Evolutionary conservation across 2,888 invertebrate genomes (phyloP), one percentile per base, ranked within the genome.

Genomic region (Stenotaenia linearis): DNA sequence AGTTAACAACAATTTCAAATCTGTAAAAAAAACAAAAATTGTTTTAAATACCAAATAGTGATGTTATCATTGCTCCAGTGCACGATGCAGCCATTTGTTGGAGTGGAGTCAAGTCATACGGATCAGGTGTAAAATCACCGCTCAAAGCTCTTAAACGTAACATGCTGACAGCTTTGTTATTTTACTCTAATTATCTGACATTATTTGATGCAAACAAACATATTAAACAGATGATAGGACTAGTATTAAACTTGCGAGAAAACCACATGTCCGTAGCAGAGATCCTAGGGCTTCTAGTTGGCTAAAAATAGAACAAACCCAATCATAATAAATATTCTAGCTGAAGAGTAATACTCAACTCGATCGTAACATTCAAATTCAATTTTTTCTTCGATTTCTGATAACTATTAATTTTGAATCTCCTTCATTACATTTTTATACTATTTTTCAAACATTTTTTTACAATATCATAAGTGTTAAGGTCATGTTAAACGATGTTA

Each of bases 41-140:
- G n/a, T n/a, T n/a, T n/a, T n/a, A n/a, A n/a, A n/a, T 89, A 96
- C 95, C 94, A 84, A 96, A 91, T 81, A 95, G 85, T 75, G 96
- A 96, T 84, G 97, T 97, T 85, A 96, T 88, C 82, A 96, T 87
- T 15, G 96, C 97, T 80, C 97, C 97, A 81, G 93, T 91, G 87
- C 94, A 94, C 78, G 95, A 92, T 77, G 95, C 92, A 84, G 92
- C 89, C 89, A 94, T 93, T 89, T 95, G 95, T 86, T 95, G 95
- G 81, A 90, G 85, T 0, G 93, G 92, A 82, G 91, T 92, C 45
- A 81, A 40, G 45, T 61, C 74, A 23, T 45, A 78, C 4, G 69
- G 32, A 74, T 61, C 78, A 56, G 56, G n/a, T 56, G 18, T 9
- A 10, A 23, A 18, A 23, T 56, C 23, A 18, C 23, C 10, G 56